These are phyloP conservation scores for Onchidella celtica DNA, from an alignment of 2,888 invertebrate species.

Conservation along the genomic window DNA sequence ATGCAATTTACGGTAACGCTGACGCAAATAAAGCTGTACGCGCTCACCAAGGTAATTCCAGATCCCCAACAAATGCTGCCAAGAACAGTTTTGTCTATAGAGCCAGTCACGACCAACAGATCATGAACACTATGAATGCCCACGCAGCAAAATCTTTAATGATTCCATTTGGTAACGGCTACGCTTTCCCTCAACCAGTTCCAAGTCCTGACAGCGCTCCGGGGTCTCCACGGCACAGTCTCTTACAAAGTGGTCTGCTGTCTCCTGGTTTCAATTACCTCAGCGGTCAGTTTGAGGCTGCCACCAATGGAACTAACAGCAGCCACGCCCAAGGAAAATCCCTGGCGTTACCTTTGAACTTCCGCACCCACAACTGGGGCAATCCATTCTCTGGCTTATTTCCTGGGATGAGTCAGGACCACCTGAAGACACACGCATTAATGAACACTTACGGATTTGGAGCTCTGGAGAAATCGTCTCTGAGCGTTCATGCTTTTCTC, in stretches of 20 bases:
- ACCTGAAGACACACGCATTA: conserved; percentile 14
- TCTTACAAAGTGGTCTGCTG: conserved; percentile 3
- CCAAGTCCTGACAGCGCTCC: background rate
- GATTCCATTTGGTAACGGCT: background rate
- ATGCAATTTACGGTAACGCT: background rate
- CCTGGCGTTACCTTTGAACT: conserved; percentile 20
- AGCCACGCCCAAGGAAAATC: background rate
- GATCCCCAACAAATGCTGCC: background rate
- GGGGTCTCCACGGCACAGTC: background rate
- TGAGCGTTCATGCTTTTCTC: conserved; percentile 9
- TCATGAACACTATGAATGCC: background rate
- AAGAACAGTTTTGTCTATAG: background rate
- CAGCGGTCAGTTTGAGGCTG: conserved; percentile 20
- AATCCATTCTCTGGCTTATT: conserved; percentile 39
- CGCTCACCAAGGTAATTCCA: background rate
- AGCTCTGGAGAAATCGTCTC: conserved; percentile 12
- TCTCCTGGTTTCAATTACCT: conserved; percentile 29
- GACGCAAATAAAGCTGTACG: background rate
- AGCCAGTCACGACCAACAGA: background rate
- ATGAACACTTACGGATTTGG: conserved; percentile 27
- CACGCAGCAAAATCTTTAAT: conserved; percentile 9
- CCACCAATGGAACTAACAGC: background rate
- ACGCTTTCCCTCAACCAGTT: background rate
- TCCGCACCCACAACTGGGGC: conserved; percentile 23
- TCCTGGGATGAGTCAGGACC: conserved; percentile 28